A percentile compares a stretch with the other conserved stretches of the same genome.
phyloP scores from a whole-genome alignment of 2,113 vertebrate genomes.

The Dolichallabes microphthalmus region DNA sequence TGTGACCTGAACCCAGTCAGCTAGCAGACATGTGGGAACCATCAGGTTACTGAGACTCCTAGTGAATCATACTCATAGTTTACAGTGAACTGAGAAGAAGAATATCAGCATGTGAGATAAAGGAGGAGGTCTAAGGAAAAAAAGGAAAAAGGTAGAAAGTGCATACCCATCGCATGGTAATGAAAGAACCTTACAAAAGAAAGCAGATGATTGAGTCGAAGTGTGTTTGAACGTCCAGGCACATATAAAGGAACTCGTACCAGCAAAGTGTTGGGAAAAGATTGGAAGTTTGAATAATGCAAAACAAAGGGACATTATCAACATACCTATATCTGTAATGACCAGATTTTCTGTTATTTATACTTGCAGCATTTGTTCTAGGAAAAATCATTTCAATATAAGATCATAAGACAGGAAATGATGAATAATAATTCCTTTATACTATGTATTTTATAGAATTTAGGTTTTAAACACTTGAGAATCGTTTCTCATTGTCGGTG shows the following conservation, averaged over 20 bases:
- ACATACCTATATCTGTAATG: neutral
- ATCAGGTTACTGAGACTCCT: constrained; percentile 43
- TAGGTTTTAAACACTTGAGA: neutral
- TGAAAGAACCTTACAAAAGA: constrained; percentile 10
- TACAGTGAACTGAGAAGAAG: constrained; percentile 31
- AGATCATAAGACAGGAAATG: neutral
- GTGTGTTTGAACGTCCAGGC: neutral
- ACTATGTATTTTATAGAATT: neutral
- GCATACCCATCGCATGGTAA: neutral
- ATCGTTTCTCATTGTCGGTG: neutral
- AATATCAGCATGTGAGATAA: neutral
- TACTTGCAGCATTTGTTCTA: neutral
- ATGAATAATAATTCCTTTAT: neutral
- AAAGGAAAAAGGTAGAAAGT: neutral
- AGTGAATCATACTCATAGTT: constrained; percentile 34
- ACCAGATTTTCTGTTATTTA: neutral
- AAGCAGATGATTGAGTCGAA: neutral
- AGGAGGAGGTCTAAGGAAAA: constrained; percentile 48
- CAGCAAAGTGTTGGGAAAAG: neutral
- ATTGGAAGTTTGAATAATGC: neutral
- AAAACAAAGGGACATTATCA: neutral
- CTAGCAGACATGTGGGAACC: constrained; percentile 46
- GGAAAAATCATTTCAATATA: neutral
- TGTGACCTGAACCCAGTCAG: constrained; percentile 27
- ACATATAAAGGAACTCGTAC: neutral